phyloP scores from a whole-genome alignment of 2,797 vertebrate genomes.

The Falco berigora region DNA sequence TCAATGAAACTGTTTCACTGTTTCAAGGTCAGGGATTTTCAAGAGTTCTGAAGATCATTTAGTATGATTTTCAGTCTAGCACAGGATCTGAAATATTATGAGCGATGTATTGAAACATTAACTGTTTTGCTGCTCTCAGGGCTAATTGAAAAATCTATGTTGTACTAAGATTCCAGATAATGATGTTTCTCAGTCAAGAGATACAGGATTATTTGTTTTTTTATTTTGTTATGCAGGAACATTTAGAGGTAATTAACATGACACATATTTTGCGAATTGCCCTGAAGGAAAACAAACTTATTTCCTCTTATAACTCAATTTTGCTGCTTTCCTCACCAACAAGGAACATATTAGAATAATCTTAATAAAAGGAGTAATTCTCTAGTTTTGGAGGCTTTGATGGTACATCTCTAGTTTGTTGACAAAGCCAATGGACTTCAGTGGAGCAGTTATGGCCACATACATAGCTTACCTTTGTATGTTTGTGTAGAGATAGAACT shows the following conservation, averaged over 20 bases:
- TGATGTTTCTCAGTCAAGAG: not conserved
- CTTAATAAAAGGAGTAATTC: not conserved
- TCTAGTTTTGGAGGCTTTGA: not conserved
- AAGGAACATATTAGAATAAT: not conserved
- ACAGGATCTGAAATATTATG: not conserved
- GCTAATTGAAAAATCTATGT: not conserved
- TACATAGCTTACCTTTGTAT: not conserved
- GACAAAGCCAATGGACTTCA: not conserved
- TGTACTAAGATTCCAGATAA: not conserved
- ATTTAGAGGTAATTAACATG: not conserved
- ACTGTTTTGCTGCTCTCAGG: not conserved
- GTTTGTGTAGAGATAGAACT: not conserved
- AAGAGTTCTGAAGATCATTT: not conserved
- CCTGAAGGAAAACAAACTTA: not conserved
- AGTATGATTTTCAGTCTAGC: not conserved
- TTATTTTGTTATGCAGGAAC: not conserved
- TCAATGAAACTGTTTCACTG: not conserved
- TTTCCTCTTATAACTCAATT: not conserved
- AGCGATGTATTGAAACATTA: not conserved
- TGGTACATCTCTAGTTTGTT: not conserved
- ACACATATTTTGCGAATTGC: not conserved
- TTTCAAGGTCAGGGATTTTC: not conserved
- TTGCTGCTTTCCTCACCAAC: not conserved
- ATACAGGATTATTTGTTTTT: not conserved
- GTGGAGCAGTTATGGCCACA: not conserved